Percentiles rank a stretch among this genome's conserved stretches.
Evolutionary conservation across 2,113 vertebrate species (phyloP).

Genomic region (Pluvialis apricaria): DNA sequence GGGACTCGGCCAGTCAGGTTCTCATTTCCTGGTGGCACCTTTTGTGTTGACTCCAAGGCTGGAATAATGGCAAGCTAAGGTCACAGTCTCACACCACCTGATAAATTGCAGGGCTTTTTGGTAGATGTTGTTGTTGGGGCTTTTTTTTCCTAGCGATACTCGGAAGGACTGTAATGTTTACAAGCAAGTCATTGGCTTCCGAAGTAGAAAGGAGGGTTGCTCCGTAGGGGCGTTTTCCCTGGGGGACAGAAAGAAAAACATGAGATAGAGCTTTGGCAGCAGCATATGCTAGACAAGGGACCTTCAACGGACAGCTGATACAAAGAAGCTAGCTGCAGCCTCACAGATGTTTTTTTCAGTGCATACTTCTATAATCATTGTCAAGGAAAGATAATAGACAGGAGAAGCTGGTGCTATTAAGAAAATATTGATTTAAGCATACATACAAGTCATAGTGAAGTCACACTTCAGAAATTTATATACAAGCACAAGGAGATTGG

Average conservation of each 20-base stretch:
- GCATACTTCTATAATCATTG: not conserved
- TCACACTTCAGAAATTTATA: not conserved
- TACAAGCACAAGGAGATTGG: not conserved
- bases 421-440: not conserved
- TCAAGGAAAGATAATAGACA: not conserved
- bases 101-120: not conserved
- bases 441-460: not conserved
- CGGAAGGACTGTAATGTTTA: not conserved
- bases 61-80: not conserved
- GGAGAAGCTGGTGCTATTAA: not conserved
- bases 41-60: not conserved
- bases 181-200: constrained; percentile 5
- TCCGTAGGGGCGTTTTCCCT: constrained; percentile 15
- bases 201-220: not conserved
- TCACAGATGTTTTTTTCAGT: not conserved
- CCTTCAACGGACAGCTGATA: not conserved
- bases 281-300: not conserved
- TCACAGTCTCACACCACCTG: not conserved
- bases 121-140: not conserved
- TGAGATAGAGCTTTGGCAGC: not conserved
- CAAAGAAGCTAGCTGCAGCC: not conserved
- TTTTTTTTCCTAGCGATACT: not conserved
- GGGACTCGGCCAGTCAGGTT: not conserved
- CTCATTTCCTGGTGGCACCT: not conserved
- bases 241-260: constrained; percentile 17